Evolutionary conservation across 2,888 invertebrate species (phyloP), one percentile per base, ranked within the genome.

Genomic region (Hydrotaea diabolus): DNA sequence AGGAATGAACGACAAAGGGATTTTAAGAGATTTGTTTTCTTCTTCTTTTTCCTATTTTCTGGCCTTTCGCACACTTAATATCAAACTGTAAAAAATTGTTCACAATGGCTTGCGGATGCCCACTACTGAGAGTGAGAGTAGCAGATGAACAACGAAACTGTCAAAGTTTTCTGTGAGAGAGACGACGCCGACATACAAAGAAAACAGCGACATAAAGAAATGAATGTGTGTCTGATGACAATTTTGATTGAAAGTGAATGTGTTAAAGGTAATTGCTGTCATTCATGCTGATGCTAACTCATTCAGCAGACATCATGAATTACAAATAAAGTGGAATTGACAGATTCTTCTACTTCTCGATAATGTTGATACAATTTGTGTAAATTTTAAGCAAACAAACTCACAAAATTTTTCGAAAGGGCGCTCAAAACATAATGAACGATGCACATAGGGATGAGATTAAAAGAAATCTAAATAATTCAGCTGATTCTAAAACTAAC

Each of bases 161-260:
- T n/a, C n/a, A 3, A 39, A 39, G 55, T 19, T 17, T 55, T 4
- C 7, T 4, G 21, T 2, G 21, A 59, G 13, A 23, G 26, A 21
- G 21, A 21, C 55, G 21, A 55, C 2, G 31, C 49, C 39, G 13
- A 57, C 31, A 36, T 23, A 31, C n/a, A 31, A 66, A 9, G 53
- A 43, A 46, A 62, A 62, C 57, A 62, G 46, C 76, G 31, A 76
- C 62, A 46, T 9, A 23, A 26, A 73, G 19, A 49, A 49, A 31
- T 31, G 7, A 49, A n/a, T n/a, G 26, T 8, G 15, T 46, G 46
- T 43, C 62, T 62, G 26, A 46, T 64, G 64, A 21, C 75, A 77
- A 21, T 39, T 26, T 8, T 69, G 66, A 78, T 78, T 78, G 82
- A 82, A 82, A 78, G 82, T 82, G 82, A 82, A 78, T 82, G 78